These are phyloP conservation scores for Dicrurus megarhynchus DNA, from an alignment of 2,113 vertebrate species.

Conservation along the genomic window DNA sequence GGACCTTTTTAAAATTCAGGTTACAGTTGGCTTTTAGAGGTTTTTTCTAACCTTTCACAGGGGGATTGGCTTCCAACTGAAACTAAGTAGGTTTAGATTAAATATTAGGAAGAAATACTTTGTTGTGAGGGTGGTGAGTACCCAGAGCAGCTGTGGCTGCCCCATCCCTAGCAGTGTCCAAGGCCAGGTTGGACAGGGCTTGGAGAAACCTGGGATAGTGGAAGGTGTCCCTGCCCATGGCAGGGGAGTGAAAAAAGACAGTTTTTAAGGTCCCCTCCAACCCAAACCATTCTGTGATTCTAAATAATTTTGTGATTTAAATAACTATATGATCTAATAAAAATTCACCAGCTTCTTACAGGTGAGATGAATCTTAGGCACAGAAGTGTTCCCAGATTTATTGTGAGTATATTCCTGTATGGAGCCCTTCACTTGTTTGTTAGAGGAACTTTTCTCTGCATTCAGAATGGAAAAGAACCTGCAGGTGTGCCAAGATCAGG, in stretches of 20 bases:
- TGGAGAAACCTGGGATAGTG: not conserved
- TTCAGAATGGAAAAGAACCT: not conserved
- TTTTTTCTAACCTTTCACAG: fast-evolving
- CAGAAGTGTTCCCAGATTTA: not conserved
- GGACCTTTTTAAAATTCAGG: not conserved
- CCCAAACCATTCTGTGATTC: not conserved
- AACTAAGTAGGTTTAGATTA: not conserved
- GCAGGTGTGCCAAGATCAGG: not conserved
- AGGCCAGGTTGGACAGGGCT: not conserved
- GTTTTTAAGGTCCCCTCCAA: not conserved
- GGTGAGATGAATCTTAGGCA: not conserved
- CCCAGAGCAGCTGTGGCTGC: not conserved
- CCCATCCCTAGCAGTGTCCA: not conserved
- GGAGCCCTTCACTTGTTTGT: not conserved
- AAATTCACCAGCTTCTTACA: not conserved
- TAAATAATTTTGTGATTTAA: not conserved
- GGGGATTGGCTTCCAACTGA: not conserved
- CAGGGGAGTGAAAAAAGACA: not conserved
- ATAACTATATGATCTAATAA: not conserved
- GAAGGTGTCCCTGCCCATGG: not conserved
- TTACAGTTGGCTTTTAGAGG: not conserved
- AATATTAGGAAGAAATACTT: not conserved
- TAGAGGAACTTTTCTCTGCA: not conserved
- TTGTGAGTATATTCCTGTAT: not conserved
- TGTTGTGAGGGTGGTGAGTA: not conserved